Evolutionary conservation across 2,888 invertebrate genomes (phyloP).

Genomic region (Brassicogethes aeneus): DNA sequence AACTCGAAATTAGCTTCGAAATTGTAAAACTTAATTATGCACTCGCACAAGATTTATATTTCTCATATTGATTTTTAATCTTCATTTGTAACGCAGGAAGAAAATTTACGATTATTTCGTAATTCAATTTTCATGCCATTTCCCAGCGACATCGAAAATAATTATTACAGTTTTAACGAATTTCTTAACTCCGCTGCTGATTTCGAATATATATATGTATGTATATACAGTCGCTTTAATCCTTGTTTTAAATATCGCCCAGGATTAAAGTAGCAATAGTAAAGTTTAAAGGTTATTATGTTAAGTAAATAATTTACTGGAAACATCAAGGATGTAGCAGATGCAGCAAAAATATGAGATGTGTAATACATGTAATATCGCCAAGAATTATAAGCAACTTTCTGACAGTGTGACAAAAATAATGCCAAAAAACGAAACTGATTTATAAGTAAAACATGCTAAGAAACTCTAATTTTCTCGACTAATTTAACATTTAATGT

Average conservation of each 20-base stretch:
- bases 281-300: background rate
- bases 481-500: constrained; percentile 36
- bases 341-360: background rate
- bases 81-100: too few relatives aligned
- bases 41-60: too few relatives aligned
- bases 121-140: too few relatives aligned
- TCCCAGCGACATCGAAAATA: too few relatives aligned
- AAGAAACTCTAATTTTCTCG: constrained; percentile 36
- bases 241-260: background rate
- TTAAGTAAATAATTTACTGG: background rate
- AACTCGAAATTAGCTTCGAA: too few relatives aligned
- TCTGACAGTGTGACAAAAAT: background rate
- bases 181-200: too few relatives aligned
- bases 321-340: background rate
- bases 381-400: background rate
- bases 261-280: background rate
- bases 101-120: too few relatives aligned
- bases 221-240: too few relatives aligned
- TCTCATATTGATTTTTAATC: too few relatives aligned
- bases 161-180: too few relatives aligned
- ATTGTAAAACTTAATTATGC: too few relatives aligned
- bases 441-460: constrained; percentile 34
- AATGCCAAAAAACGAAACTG: constrained; percentile 12
- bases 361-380: background rate
- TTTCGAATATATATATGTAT: too few relatives aligned